phyloP scores from a whole-genome alignment of 2,797 vertebrate species.

The Botia almorhae region DNA sequence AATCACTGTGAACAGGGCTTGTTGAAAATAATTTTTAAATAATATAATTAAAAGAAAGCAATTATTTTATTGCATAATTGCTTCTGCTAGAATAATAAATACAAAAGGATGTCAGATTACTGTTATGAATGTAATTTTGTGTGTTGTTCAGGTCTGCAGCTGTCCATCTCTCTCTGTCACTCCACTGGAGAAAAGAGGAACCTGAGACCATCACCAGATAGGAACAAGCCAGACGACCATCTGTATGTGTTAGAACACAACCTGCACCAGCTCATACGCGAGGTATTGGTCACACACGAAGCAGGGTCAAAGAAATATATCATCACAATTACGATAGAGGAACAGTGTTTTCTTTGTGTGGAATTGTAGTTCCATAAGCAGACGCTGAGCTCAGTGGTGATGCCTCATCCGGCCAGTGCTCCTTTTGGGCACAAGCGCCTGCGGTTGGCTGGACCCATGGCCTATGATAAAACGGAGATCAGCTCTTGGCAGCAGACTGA shows the following conservation, averaged over 20 bases:
- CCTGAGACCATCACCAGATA: slow-evolving; percentile 84
- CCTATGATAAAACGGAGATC: slow-evolving; percentile 93
- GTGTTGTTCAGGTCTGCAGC: slow-evolving; percentile 83
- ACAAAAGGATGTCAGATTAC: too few species aligned
- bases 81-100: too few species aligned
- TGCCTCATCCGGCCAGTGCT: slow-evolving; percentile 93
- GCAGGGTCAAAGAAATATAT: background rate
- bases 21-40: too few species aligned
- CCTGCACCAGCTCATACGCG: slow-evolving; percentile 95
- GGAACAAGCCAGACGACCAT: slow-evolving; percentile 89
- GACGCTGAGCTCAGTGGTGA: slow-evolving; percentile 89
- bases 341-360: background rate
- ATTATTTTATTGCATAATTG: too few species aligned
- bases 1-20: too few species aligned
- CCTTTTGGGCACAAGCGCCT: slow-evolving; percentile 94
- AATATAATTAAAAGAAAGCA: too few species aligned
- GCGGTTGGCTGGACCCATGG: slow-evolving; percentile 90
- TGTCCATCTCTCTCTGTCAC: slow-evolving; percentile 95
- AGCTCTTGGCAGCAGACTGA: slow-evolving; percentile 86
- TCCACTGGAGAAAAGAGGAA: slow-evolving; percentile 92
- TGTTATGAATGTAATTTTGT: background rate
- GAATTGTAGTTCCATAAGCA: slow-evolving; percentile 93
- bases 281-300: slow-evolving; percentile 75
- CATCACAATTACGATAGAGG: background rate
- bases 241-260: slow-evolving; percentile 97